Evolutionary conservation across 2,888 invertebrate genomes (phyloP).

Genomic region (Lasioglossum lativentre): DNA sequence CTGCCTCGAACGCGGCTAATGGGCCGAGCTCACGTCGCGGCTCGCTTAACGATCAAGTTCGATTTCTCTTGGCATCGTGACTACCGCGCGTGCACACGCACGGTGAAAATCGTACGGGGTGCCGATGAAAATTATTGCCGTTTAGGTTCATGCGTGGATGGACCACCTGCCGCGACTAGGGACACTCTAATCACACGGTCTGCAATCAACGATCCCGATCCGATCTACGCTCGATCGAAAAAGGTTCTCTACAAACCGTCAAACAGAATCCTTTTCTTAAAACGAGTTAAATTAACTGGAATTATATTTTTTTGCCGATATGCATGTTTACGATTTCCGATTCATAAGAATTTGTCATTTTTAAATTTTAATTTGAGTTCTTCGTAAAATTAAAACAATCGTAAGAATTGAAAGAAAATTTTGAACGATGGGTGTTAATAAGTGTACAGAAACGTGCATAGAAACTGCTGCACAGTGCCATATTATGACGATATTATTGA

Average conservation of each 20-base stretch:
- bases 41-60: constrained; percentile 82
- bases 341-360: neutral
- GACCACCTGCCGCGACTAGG: constrained; percentile 46
- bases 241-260: neutral
- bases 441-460: neutral
- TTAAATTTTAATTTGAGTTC: neutral
- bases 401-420: neutral
- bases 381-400: neutral
- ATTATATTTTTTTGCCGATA: too few relatives aligned
- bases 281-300: too few relatives aligned
- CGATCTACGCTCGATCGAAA: neutral
- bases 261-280: neutral
- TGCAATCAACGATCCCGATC: neutral
- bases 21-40: constrained; percentile 80
- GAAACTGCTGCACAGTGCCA: constrained; percentile 10
- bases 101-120: constrained; percentile 66
- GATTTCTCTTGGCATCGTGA: constrained; percentile 82
- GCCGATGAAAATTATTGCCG: constrained; percentile 50
- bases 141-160: constrained; percentile 44
- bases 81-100: constrained; percentile 69
- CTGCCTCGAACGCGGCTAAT: constrained; percentile 79
- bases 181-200: neutral
- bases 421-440: neutral
- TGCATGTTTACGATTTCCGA: too few relatives aligned
- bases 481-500: constrained; percentile 25